These are phyloP conservation scores for Bombus picipes DNA, from an alignment of 1,140 invertebrate species.

Conservation along the genomic window DNA sequence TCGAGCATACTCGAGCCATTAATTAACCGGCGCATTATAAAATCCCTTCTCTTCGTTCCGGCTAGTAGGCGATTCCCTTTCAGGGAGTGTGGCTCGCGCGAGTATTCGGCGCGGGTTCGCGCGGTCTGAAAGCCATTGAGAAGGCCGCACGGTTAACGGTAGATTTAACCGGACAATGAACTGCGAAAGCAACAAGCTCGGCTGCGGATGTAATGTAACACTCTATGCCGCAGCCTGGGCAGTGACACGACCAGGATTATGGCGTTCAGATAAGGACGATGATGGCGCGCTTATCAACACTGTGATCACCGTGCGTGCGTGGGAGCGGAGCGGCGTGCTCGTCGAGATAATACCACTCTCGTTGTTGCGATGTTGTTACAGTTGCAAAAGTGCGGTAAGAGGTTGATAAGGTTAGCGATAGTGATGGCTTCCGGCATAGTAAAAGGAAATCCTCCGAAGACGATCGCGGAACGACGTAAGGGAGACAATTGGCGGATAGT, in stretches of 20 bases:
- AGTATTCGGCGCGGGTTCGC: background rate
- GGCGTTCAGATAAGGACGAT: constrained; percentile 48
- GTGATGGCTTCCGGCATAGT: no score
- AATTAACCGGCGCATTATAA: constrained; percentile 34
- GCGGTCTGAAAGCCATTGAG: background rate
- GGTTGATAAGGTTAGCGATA: background rate
- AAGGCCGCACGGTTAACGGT: constrained; percentile 28
- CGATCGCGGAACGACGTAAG: background rate
- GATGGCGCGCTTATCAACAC: constrained; percentile 27
- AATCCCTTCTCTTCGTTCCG: background rate
- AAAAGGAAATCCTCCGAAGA: background rate
- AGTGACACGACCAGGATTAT: constrained; percentile 43
- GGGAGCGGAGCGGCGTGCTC: constrained; percentile 6
- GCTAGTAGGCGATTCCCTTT: constrained; percentile 2
- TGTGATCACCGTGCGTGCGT: constrained; percentile 3
- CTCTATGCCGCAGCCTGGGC: constrained; percentile 35
- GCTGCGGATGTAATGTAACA: constrained; percentile 28
- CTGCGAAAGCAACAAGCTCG: constrained; percentile 48
- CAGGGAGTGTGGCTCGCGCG: background rate
- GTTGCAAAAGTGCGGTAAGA: constrained; percentile 2
- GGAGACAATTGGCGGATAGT: no score
- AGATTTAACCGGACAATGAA: constrained; percentile 52
- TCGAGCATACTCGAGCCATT: constrained; percentile 11
- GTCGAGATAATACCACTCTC: constrained; percentile 17
- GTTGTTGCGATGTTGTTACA: constrained; percentile 25